Percentiles rank a stretch among this genome's conserved stretches.
phyloP scores from a whole-genome alignment of 2,888 invertebrate species.

The Lapara coniferarum region DNA sequence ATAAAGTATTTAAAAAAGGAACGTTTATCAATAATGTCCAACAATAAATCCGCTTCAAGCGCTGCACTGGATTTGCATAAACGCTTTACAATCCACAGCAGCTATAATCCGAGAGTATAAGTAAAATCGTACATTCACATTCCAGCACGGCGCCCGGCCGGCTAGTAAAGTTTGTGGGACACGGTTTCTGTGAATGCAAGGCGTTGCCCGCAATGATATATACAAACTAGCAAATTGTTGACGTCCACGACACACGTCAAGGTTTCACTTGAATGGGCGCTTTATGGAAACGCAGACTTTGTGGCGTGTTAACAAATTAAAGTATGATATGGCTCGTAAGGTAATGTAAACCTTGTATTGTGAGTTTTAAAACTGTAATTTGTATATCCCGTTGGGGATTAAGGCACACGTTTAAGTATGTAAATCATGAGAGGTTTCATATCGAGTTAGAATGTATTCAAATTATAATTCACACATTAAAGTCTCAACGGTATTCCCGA shows the following conservation, averaged over 20 bases:
- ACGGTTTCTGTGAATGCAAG: slow-evolving; percentile 20
- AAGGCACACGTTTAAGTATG: too few relatives aligned
- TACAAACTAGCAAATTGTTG: slow-evolving; percentile 6
- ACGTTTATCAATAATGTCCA: too few relatives aligned
- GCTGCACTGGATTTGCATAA: neutral
- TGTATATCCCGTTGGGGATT: too few relatives aligned
- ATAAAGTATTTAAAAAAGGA: too few relatives aligned
- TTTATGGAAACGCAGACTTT: slow-evolving; percentile 1
- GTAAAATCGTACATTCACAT: slow-evolving; percentile 21
- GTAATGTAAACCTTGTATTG: neutral
- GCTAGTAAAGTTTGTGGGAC: slow-evolving; percentile 20
- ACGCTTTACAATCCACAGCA: neutral
- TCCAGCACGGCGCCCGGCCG: slow-evolving; percentile 20
- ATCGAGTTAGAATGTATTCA: too few relatives aligned
- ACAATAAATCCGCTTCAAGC: neutral
- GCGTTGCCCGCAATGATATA: slow-evolving; percentile 11
- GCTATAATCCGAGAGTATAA: neutral
- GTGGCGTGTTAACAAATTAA: neutral
- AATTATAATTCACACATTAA: too few relatives aligned
- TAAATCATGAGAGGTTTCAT: too few relatives aligned
- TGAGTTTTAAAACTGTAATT: neutral
- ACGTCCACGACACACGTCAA: neutral
- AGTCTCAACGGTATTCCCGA: too few relatives aligned
- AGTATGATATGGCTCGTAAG: neutral
- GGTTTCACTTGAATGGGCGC: neutral